Evolutionary conservation across 2,888 invertebrate genomes (phyloP).

Genomic region (Spisula subtruncata): DNA sequence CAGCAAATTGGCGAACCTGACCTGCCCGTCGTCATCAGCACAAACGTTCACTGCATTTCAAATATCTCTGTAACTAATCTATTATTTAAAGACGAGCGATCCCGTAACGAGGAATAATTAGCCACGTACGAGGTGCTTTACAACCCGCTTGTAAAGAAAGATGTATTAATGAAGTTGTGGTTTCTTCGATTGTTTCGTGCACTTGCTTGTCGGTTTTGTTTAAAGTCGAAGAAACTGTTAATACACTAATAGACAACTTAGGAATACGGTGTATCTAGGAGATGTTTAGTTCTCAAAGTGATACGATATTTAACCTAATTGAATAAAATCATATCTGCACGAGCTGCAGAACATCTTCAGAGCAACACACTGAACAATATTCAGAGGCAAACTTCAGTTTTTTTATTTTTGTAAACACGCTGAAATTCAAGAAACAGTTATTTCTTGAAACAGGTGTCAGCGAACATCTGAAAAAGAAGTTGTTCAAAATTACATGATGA

Average conservation of each 20-base stretch:
- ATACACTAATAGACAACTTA: not conserved
- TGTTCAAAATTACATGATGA: no score
- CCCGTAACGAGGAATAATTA: not conserved
- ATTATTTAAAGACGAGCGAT: conserved; percentile 9
- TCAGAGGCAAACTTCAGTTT: no score
- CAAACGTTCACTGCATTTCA: not conserved
- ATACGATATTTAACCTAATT: no score
- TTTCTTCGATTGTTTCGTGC: conserved; percentile 11
- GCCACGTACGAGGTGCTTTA: not conserved
- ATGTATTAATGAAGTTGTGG: not conserved
- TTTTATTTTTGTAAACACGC: no score
- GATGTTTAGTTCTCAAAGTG: no score
- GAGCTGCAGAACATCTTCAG: no score
- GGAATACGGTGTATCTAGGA: no score
- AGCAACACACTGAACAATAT: no score
- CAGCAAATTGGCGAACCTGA: not conserved
- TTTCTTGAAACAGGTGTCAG: no score
- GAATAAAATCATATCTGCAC: no score
- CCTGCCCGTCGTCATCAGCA: not conserved
- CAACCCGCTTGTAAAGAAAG: not conserved
- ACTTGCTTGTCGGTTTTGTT: not conserved
- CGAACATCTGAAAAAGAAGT: no score
- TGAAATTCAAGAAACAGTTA: no score
- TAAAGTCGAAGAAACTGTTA: not conserved
- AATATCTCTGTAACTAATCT: not conserved